phyloP scores from a whole-genome alignment of 2,113 vertebrate genomes.

The Pteropus alecto region DNA sequence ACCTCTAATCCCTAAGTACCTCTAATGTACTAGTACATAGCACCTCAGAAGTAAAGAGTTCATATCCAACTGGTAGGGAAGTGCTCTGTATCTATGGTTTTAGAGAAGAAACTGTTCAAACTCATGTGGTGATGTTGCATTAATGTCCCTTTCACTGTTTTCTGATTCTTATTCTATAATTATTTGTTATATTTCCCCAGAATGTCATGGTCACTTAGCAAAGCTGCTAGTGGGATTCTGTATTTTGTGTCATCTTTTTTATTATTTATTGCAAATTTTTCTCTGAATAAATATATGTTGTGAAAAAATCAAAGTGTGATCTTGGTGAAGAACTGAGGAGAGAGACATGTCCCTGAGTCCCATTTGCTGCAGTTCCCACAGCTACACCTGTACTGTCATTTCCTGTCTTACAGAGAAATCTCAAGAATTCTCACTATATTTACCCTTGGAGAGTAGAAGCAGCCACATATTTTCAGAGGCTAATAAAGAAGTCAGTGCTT shows the following conservation, averaged over 20 bases:
- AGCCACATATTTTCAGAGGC: constrained; percentile 13
- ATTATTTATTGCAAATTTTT: constrained; percentile 77
- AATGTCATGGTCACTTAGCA: constrained; percentile 69
- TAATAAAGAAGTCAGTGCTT: constrained; percentile 14
- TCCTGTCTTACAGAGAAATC: neutral
- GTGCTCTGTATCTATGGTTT: constrained; percentile 4
- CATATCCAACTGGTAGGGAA: constrained; percentile 11
- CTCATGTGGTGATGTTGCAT: constrained; percentile 12
- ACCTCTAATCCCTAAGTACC: constrained; percentile 17
- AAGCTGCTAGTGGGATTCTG: constrained; percentile 76
- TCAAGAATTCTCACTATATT: neutral
- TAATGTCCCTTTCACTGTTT: constrained; percentile 58
- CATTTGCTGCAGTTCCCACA: neutral
- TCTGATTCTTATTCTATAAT: constrained; percentile 63
- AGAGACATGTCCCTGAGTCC: neutral
- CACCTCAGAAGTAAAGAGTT: constrained; percentile 36
- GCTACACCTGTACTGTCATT: neutral
- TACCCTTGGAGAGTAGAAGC: neutral
- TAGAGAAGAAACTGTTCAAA: constrained; percentile 34
- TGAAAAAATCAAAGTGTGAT: constrained; percentile 58
- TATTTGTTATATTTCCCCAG: constrained; percentile 58
- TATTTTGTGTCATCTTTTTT: constrained; percentile 77
- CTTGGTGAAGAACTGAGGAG: constrained; percentile 1
- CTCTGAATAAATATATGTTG: constrained; percentile 78
- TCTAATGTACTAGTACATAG: constrained; percentile 21